These are phyloP conservation scores for Podarcis muralis DNA, from an alignment of 2,113 vertebrate genomes.

Conservation along the genomic window DNA sequence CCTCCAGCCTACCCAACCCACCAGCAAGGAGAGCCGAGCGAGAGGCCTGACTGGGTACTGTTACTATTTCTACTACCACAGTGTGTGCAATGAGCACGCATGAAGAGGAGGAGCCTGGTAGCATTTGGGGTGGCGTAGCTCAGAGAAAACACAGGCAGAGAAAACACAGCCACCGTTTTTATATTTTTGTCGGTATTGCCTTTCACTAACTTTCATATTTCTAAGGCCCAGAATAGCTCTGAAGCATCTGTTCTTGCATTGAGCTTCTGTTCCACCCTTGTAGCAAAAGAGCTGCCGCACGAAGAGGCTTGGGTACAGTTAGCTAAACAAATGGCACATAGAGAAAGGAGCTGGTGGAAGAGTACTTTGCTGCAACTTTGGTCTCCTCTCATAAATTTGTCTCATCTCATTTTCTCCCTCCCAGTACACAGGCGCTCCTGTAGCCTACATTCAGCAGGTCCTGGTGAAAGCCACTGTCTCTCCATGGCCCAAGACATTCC, in stretches of 20 bases:
- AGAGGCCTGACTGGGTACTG: constrained; percentile 90
- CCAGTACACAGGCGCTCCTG: constrained; percentile 90
- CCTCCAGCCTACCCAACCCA: constrained; percentile 70
- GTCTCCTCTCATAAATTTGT: not conserved
- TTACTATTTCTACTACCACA: not conserved
- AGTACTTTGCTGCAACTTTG: no score
- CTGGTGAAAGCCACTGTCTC: constrained; percentile 93
- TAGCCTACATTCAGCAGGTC: constrained; percentile 97
- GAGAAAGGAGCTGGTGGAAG: not conserved
- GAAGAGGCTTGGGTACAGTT: no score
- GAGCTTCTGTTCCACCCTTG: not conserved
- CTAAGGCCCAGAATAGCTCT: not conserved
- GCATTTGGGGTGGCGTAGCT: not conserved
- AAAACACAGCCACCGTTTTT: no score
- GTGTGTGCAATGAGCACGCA: not conserved
- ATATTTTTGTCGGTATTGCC: no score
- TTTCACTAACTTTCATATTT: not conserved
- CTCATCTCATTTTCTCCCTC: not conserved
- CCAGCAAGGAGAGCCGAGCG: constrained; percentile 75
- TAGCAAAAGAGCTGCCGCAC: not conserved
- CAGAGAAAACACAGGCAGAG: no score
- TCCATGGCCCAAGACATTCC: constrained; percentile 93
- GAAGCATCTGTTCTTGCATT: not conserved
- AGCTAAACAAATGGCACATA: not conserved
- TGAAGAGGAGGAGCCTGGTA: not conserved